A percentile compares a stretch with the other conserved stretches of the same genome.
phyloP scores from a whole-genome alignment of 2,888 invertebrate species.

The Dicycla oo region DNA sequence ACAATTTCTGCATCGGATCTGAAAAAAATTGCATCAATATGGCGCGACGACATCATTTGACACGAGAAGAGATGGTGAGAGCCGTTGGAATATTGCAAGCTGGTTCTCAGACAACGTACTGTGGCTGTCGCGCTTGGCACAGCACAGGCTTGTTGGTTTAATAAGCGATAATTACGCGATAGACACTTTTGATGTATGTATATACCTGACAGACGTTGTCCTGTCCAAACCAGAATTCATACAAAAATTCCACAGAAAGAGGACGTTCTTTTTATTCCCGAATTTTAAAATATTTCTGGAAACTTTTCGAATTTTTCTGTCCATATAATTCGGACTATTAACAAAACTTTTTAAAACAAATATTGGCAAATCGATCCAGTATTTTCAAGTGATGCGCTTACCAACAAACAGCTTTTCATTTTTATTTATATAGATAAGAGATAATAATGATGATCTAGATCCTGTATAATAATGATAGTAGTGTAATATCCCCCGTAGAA shows the following conservation, averaged over 20 bases:
- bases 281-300: neutral
- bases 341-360: neutral
- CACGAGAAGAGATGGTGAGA: no score
- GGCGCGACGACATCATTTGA: no score
- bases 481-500: neutral
- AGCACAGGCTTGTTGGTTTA: no score
- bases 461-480: no score
- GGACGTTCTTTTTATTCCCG: neutral
- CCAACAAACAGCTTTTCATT: neutral
- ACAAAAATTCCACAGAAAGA: neutral
- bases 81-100: no score
- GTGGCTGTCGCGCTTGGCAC: no score
- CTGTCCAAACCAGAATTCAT: neutral
- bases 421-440: neutral
- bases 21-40: no score
- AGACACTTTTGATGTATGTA: no score
- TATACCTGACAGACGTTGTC: neutral
- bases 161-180: no score
- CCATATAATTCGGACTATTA: neutral
- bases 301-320: neutral
- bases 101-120: no score
- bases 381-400: neutral
- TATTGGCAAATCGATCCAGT: neutral
- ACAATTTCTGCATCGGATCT: no score
- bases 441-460: neutral